Base-by-base conservation (phyloP, 1,140 invertebrate species). In the Aphidius ervi region DNA sequence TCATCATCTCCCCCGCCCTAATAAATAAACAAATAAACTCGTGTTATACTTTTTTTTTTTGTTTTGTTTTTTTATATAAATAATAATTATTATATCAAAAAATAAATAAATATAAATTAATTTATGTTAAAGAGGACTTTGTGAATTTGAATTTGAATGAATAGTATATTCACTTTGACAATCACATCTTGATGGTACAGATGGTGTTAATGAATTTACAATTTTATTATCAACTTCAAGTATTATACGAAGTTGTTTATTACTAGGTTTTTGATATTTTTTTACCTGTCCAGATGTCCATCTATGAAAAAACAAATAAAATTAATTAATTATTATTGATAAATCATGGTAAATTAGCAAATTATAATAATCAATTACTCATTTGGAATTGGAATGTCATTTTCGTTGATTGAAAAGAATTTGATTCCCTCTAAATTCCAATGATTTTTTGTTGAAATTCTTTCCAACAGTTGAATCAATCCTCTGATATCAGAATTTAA, bases 401-500 rank as follows among this genome's bases (percentile, higher is more conserved):
- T 56, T 4, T 69, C 67, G 20, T 65, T 58, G 55, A 78, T 74
- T 43, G 70, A 70, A 62, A 60, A 73, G 53, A 79, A 79, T 37
- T 58, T 68, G 20, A 79, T 69, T 42, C 72, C 70, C 9, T 77
- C 67, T 6, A 76, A 64, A 63, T 68, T 71, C 78, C 77, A 82
- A 58, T 58, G 52, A n/a, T 77, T 73, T 43, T 74, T 67, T 10
- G 60, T 56, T 31, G 65, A 63, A n/a, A 69, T 74, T 23, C 78
- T 67, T 56, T 69, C 68, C 49, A 82, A 75, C 2, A 74, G 56
- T 66, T 80, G 70, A 46, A 81, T 56, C 31, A 82, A 69, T 58
- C 67, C 71, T 41, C 63, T 65, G 41, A 78, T 76, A 57, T 82
- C 80, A 46, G 65, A 74, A 59, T 79, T 62, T 5, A 81, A 65